Evolutionary conservation across 2,888 invertebrate species (phyloP).

Genomic region (Platerodrilus igneus): DNA sequence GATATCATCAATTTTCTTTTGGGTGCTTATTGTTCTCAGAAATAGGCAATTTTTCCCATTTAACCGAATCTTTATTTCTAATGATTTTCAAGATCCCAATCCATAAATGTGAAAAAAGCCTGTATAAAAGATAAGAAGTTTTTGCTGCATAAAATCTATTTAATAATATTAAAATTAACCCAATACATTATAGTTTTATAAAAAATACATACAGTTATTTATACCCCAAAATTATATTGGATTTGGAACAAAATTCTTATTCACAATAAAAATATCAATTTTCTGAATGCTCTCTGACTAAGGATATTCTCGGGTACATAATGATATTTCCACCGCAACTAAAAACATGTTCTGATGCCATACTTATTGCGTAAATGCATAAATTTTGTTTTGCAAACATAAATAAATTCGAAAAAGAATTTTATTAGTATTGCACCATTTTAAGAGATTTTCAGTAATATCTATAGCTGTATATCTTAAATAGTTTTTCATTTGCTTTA

Average conservation of each 20-base stretch:
- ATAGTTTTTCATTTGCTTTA: neutral
- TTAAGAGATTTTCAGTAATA: neutral
- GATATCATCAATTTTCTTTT: too few species aligned
- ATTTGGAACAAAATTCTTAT: neutral
- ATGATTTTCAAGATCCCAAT: too few species aligned
- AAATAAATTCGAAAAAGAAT: neutral
- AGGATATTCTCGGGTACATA: conserved; percentile 1
- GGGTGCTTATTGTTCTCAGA: too few species aligned
- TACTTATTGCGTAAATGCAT: neutral
- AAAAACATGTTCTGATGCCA: conserved; percentile 3
- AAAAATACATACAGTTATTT: neutral
- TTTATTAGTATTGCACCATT: neutral
- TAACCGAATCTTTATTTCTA: too few species aligned
- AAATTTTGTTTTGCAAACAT: neutral
- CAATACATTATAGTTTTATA: neutral
- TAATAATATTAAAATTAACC: too few species aligned
- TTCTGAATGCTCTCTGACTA: conserved; percentile 1
- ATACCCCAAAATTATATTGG: neutral
- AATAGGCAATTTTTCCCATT: too few species aligned
- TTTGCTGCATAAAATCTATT: too few species aligned
- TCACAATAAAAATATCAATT: neutral
- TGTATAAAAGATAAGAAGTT: too few species aligned
- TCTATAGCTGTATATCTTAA: neutral
- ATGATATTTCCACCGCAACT: conserved; percentile 3
- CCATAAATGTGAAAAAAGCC: too few species aligned